Conservation (phyloP, 2,888 invertebrate genomes). For the Eupithecia insigniata region DNA sequence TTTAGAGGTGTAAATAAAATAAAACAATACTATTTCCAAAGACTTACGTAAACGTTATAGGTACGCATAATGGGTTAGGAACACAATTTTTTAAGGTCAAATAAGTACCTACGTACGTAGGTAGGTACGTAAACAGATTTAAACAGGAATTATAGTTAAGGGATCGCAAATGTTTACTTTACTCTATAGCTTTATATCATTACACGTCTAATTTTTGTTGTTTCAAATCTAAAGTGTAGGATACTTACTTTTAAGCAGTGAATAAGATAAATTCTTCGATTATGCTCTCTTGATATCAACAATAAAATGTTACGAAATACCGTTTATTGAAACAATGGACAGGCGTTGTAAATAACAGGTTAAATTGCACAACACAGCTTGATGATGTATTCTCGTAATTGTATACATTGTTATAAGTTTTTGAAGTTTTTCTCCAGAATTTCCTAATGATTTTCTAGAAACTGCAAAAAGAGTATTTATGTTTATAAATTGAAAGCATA, state of each 20-base stretch:
- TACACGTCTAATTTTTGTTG: neutral
- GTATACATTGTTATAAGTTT: neutral
- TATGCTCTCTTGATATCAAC: slow-evolving; percentile 12
- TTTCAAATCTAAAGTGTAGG: neutral
- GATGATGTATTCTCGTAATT: slow-evolving; percentile 8
- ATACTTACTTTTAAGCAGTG: neutral
- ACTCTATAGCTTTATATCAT: neutral
- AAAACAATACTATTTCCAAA: neutral
- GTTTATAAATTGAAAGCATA: neutral
- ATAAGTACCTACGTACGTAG: no score
- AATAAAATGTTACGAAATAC: slow-evolving; percentile 52
- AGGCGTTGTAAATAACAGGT: slow-evolving; percentile 49
- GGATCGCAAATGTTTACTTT: neutral
- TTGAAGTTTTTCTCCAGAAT: neutral
- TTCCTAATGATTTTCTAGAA: neutral
- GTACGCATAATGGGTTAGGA: no score
- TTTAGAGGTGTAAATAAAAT: neutral
- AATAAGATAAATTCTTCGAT: neutral
- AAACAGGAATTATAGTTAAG: no score
- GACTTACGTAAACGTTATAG: no score
- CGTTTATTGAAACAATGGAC: slow-evolving; percentile 62
- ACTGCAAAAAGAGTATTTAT: neutral
- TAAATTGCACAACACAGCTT: slow-evolving; percentile 22
- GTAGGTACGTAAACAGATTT: no score
- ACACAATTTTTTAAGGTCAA: neutral